These are phyloP conservation scores for Perithous albicinctus DNA, from an alignment of 2,888 invertebrate genomes.

Conservation along the genomic window DNA sequence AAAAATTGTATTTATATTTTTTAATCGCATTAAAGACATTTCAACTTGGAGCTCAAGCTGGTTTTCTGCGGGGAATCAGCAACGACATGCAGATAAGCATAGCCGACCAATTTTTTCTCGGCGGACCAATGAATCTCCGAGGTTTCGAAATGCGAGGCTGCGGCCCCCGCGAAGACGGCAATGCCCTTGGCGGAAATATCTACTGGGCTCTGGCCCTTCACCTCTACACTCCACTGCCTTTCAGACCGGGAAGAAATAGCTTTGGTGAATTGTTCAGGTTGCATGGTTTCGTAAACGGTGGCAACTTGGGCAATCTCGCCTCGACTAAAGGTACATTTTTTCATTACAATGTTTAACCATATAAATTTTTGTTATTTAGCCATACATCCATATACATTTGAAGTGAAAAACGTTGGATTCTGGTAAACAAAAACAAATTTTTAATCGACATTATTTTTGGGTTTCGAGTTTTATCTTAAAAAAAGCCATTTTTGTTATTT, in stretches of 20 bases:
- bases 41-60: slow-evolving; percentile 89
- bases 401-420: too few species aligned
- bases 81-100: slow-evolving; percentile 87
- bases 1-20: slow-evolving; percentile 17
- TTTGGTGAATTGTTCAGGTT: slow-evolving; percentile 94
- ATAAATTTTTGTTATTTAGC: too few species aligned
- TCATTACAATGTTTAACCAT: too few species aligned
- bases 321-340: slow-evolving; percentile 60
- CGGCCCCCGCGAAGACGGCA: slow-evolving; percentile 93
- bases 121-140: slow-evolving; percentile 94
- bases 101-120: slow-evolving; percentile 93
- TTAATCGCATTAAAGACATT: slow-evolving; percentile 87
- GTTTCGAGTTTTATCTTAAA: too few species aligned
- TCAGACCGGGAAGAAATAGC: slow-evolving; percentile 91
- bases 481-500: too few species aligned
- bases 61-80: slow-evolving; percentile 88
- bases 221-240: slow-evolving; percentile 95
- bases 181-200: slow-evolving; percentile 90
- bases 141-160: slow-evolving; percentile 96
- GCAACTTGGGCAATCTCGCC: slow-evolving; percentile 89
- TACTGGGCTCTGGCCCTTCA: slow-evolving; percentile 96
- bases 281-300: slow-evolving; percentile 95
- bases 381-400: too few species aligned
- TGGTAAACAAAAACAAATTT: too few species aligned
- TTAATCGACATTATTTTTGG: too few species aligned